Evolutionary conservation across 2,888 invertebrate genomes (phyloP).

Genomic region (Anagyrus pseudococci): DNA sequence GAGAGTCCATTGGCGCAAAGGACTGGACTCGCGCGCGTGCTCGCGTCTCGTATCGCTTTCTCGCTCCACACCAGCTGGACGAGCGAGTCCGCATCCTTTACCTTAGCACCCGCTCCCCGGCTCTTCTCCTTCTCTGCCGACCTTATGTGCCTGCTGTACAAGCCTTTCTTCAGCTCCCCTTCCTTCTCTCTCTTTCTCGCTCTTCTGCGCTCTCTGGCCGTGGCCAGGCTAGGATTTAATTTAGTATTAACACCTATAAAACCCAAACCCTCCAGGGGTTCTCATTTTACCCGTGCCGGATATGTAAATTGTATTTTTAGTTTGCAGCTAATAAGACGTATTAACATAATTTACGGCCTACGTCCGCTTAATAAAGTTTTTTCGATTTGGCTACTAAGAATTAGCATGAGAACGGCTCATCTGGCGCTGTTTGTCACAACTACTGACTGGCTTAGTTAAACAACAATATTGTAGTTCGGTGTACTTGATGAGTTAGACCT

Average conservation of each 20-base stretch:
- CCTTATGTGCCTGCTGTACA: constrained; percentile 36
- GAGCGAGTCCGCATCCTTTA: constrained; percentile 36
- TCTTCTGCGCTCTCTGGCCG: too few relatives aligned
- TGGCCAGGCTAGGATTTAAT: constrained; percentile 48
- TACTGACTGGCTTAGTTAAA: too few relatives aligned
- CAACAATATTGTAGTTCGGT: too few relatives aligned
- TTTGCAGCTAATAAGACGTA: constrained; percentile 11
- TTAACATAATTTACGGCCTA: constrained; percentile 14
- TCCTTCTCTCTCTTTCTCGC: constrained; percentile 1
- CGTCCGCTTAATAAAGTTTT: not conserved
- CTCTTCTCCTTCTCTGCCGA: constrained; percentile 24
- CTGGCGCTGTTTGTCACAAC: too few relatives aligned
- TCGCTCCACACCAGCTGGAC: constrained; percentile 1
- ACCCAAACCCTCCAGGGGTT: constrained; percentile 43
- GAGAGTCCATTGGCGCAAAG: constrained; percentile 14
- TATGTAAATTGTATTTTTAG: constrained; percentile 25
- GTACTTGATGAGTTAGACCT: too few relatives aligned
- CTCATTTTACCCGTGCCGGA: constrained; percentile 37
- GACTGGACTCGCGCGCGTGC: too few relatives aligned
- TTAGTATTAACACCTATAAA: constrained; percentile 49
- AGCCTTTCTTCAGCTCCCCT: not conserved
- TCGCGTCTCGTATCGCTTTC: constrained; percentile 21
- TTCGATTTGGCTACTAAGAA: too few relatives aligned
- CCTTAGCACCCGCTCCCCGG: constrained; percentile 36
- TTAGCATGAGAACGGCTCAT: too few relatives aligned